A percentile compares a stretch with the other conserved stretches of the same genome.
These are phyloP conservation scores for Aphidius colemani DNA, from an alignment of 2,888 invertebrate genomes.

Conservation along the genomic window DNA sequence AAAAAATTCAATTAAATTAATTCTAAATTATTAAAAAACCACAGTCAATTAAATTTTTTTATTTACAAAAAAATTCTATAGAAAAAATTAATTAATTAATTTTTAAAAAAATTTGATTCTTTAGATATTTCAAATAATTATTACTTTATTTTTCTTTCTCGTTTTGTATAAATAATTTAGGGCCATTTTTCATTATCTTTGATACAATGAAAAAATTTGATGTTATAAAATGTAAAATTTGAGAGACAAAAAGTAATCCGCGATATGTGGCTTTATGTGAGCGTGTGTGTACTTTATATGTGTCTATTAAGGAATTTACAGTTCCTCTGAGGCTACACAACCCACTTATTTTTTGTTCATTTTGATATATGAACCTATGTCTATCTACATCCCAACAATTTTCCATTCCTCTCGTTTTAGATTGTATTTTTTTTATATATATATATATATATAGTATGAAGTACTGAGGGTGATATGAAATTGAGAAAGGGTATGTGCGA, in stretches of 20 bases:
- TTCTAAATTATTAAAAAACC: no score
- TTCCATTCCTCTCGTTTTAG: constrained; percentile 16
- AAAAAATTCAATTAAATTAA: not conserved
- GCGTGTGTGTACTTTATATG: constrained; percentile 43
- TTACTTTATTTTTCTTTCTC: not conserved
- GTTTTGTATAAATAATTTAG: constrained; percentile 13
- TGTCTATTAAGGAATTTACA: constrained; percentile 58
- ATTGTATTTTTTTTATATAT: no score
- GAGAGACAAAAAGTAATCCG: no score
- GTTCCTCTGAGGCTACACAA: constrained; percentile 49
- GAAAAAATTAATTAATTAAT: no score
- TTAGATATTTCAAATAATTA: no score
- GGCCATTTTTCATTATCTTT: constrained; percentile 10
- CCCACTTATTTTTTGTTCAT: constrained; percentile 25
- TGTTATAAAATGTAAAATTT: not conserved
- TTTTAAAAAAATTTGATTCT: not conserved
- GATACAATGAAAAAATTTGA: no score
- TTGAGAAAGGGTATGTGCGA: not conserved
- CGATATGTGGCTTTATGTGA: no score
- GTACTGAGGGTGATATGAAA: not conserved
- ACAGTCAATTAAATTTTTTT: no score
- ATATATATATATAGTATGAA: no score
- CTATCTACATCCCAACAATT: constrained; percentile 28
- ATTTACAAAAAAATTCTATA: no score
- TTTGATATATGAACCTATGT: constrained; percentile 53